A percentile compares a stretch with the other conserved stretches of the same genome.
These are phyloP conservation scores for Passer montanus DNA, from an alignment of 2,113 vertebrate species.

Conservation along the genomic window DNA sequence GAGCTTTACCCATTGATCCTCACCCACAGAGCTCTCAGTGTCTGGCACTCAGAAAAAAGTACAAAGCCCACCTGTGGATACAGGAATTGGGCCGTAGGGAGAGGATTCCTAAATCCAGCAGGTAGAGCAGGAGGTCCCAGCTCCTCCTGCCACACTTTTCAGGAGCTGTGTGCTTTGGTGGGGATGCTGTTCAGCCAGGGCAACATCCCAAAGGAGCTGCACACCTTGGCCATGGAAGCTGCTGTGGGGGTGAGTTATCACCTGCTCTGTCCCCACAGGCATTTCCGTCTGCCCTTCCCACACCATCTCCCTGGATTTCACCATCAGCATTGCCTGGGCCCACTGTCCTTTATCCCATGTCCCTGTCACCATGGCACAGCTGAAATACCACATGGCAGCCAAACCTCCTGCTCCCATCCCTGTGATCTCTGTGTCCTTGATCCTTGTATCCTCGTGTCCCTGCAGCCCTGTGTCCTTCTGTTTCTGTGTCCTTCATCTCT, in stretches of 20 bases:
- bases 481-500: not conserved
- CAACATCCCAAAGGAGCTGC: not conserved
- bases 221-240: not conserved
- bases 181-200: not conserved
- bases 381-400: not conserved
- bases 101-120: not conserved
- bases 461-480: not conserved
- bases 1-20: not conserved
- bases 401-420: not conserved
- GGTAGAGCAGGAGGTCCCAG: not conserved
- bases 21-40: not conserved
- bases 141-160: not conserved
- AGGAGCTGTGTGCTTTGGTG: not conserved
- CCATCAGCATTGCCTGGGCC: not conserved
- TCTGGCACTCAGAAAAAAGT: not conserved
- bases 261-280: not conserved
- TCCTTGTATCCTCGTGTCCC: not conserved
- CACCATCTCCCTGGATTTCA: not conserved
- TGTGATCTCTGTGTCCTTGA: not conserved
- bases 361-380: fast-evolving
- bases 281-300: not conserved
- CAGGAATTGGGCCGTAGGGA: fast-evolving
- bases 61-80: not conserved
- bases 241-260: not conserved
- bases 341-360: not conserved